Evolutionary conservation across 2,113 vertebrate genomes (phyloP).

Genomic region (Trichomycterus rosablanca): DNA sequence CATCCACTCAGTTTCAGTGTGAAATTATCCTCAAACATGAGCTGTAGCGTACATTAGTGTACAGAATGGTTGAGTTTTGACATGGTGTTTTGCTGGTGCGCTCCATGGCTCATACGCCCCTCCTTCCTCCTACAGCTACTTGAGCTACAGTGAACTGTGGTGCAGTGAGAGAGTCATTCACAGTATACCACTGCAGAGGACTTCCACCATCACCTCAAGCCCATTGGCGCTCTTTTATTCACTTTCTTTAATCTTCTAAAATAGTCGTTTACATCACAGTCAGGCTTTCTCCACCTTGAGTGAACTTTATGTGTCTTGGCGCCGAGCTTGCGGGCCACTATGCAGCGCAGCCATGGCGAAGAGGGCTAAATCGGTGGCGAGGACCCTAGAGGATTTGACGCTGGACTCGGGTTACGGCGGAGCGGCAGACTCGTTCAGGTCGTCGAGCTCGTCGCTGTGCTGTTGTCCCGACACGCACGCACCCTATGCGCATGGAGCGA

Average conservation of each 20-base stretch:
- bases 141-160: conserved; percentile 46
- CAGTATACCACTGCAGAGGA: conserved; percentile 27
- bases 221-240: background rate
- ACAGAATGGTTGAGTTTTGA: conserved; percentile 3
- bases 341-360: conserved; percentile 93
- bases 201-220: conserved; percentile 20
- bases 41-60: too few species aligned
- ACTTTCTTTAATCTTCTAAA: background rate
- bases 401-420: conserved; percentile 99
- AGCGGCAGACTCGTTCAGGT: conserved; percentile 93
- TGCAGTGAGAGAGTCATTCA: conserved; percentile 36
- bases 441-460: conserved; percentile 95
- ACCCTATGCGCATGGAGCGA: conserved; percentile 79
- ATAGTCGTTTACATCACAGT: background rate
- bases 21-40: too few species aligned
- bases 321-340: conserved; percentile 65
- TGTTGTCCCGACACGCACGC: conserved; percentile 90
- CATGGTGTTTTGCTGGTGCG: background rate
- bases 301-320: conserved; percentile 14
- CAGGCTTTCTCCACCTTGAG: background rate
- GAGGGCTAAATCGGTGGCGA: conserved; percentile 86
- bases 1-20: too few species aligned
- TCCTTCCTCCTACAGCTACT: conserved; percentile 57
- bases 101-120: conserved; percentile 19
- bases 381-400: conserved; percentile 97